Conservation (phyloP, 2,113 vertebrate genomes). For the Suricata suricatta region DNA sequence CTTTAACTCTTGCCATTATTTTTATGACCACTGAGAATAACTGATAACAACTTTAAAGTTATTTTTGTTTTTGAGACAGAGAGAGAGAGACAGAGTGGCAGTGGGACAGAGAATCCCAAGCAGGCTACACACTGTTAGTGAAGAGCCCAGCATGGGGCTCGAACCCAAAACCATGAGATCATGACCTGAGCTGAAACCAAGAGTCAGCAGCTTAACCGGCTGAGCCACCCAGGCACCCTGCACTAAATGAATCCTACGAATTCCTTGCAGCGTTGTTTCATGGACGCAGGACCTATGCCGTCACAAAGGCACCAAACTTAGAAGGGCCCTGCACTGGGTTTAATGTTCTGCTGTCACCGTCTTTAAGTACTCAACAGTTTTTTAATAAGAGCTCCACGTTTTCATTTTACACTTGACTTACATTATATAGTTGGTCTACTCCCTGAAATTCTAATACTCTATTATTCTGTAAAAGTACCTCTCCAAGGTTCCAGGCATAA, state of each 20-base stretch:
- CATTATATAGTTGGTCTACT: background rate
- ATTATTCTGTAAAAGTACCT: background rate
- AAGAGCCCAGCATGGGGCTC: no score
- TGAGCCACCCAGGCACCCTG: background rate
- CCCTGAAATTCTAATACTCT: background rate
- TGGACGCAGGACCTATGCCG: background rate
- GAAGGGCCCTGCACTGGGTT: background rate
- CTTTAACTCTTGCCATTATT: conserved; percentile 9
- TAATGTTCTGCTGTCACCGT: background rate
- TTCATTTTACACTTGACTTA: background rate
- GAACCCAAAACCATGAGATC: no score
- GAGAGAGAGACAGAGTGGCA: no score
- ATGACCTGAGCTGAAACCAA: no score
- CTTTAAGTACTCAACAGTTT: background rate
- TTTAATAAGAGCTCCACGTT: background rate
- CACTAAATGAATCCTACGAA: background rate
- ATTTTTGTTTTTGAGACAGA: no score
- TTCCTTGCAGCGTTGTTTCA: background rate
- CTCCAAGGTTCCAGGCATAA: background rate
- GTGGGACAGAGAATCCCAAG: no score
- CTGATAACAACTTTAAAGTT: background rate
- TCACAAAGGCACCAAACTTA: background rate
- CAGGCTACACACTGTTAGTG: no score
- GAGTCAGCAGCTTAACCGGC: no score
- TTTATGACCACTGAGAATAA: background rate